Conservation (phyloP, 2,797 vertebrate genomes). For the Ficedula albicollis region DNA sequence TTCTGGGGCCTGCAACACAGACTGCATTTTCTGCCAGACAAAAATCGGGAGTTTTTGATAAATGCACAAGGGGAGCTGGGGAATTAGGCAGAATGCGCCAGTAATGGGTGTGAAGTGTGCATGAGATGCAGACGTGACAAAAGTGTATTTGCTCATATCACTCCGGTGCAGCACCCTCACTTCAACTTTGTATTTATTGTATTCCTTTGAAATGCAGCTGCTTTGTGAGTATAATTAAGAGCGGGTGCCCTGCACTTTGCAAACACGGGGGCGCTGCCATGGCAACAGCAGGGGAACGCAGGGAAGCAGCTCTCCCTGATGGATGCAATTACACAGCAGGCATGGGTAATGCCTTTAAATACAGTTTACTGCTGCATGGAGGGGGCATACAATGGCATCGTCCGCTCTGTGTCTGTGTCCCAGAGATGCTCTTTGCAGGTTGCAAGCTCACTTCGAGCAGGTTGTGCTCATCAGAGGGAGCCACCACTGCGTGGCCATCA, state of each 20-base stretch:
- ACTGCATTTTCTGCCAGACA: slow-evolving; percentile 34
- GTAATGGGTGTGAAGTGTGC: slow-evolving; percentile 11
- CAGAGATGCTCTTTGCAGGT: slow-evolving; percentile 49
- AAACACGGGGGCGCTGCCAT: slow-evolving; percentile 76
- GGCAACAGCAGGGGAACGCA: slow-evolving; percentile 76
- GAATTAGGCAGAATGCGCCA: background rate
- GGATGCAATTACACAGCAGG: slow-evolving; percentile 78
- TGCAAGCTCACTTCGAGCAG: slow-evolving; percentile 6
- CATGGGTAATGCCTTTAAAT: slow-evolving; percentile 72
- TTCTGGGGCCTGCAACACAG: slow-evolving; percentile 5
- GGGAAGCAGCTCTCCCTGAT: slow-evolving; percentile 72
- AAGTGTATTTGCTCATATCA: slow-evolving; percentile 41
- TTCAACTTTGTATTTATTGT: slow-evolving; percentile 71
- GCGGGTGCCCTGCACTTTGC: slow-evolving; percentile 70
- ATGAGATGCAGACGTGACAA: slow-evolving; percentile 19
- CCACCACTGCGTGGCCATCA: background rate
- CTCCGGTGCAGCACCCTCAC: slow-evolving; percentile 43
- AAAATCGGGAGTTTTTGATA: slow-evolving; percentile 3
- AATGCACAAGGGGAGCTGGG: background rate
- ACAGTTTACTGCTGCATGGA: slow-evolving; percentile 72
- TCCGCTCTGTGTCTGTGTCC: slow-evolving; percentile 42
- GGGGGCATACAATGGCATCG: slow-evolving; percentile 66
- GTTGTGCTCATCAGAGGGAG: background rate
- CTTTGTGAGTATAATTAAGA: slow-evolving; percentile 76
- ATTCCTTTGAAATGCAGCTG: slow-evolving; percentile 70